Evolutionary conservation across 2,888 invertebrate genomes (phyloP).

Genomic region (Pherbina coryleti): DNA sequence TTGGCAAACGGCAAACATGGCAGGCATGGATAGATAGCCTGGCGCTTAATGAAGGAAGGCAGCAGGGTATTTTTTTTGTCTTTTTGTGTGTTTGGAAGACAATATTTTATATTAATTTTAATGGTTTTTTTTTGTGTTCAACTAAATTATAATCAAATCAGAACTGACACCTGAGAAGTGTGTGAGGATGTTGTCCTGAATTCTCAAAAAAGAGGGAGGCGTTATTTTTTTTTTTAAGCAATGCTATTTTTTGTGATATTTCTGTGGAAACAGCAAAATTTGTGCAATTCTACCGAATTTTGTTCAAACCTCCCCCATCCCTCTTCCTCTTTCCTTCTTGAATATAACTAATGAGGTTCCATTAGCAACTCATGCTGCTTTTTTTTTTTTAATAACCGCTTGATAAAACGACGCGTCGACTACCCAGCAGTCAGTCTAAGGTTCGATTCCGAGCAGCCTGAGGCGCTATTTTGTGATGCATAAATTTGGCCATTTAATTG

Average conservation of each 20-base stretch:
- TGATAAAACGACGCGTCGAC: too few relatives aligned
- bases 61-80: not conserved
- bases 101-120: not conserved
- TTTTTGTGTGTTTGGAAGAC: not conserved
- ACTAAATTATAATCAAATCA: constrained; percentile 28
- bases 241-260: not conserved
- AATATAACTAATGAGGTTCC: too few relatives aligned
- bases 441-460: not conserved
- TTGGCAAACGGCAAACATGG: constrained; percentile 5
- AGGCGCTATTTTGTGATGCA: constrained; percentile 42
- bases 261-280: constrained; percentile 10
- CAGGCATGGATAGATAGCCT: not conserved
- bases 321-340: too few relatives aligned
- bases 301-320: not conserved
- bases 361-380: too few relatives aligned
- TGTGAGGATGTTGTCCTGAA: constrained; percentile 43
- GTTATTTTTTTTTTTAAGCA: not conserved
- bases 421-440: too few relatives aligned
- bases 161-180: constrained; percentile 51
- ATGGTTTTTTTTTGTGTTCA: not conserved
- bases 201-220: not conserved
- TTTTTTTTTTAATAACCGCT: too few relatives aligned
- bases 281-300: constrained; percentile 4
- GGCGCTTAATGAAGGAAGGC: constrained; percentile 27
- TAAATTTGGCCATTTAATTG: constrained; percentile 57